These are phyloP conservation scores for Manacus vitellinus DNA, from an alignment of 2,113 vertebrate species.

Conservation along the genomic window DNA sequence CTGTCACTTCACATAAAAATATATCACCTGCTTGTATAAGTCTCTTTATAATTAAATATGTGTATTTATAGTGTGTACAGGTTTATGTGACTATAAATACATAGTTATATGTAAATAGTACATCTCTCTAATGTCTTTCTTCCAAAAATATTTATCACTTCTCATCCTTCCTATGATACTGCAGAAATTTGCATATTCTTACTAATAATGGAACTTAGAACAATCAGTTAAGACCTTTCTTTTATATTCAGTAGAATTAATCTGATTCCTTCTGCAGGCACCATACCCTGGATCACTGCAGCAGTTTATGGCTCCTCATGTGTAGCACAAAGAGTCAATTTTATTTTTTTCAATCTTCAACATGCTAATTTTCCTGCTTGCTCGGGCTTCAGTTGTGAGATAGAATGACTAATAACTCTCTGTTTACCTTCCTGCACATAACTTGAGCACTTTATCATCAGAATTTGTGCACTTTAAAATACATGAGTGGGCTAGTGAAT, in stretches of 20 bases:
- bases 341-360: not conserved
- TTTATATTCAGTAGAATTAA: not conserved
- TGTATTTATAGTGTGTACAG: rapidly evolving
- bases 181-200: not conserved
- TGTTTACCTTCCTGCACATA: not conserved
- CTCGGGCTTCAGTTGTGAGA: not conserved
- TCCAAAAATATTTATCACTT: not conserved
- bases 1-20: not conserved
- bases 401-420: not conserved
- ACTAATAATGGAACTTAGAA: not conserved
- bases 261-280: not conserved
- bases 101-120: not conserved
- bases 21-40: rapidly evolving
- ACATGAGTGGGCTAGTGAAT: not conserved
- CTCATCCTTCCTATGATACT: not conserved
- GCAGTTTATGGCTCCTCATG: not conserved
- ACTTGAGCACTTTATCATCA: not conserved
- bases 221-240: not conserved
- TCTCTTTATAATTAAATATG: not conserved
- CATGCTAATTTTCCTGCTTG: not conserved
- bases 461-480: not conserved
- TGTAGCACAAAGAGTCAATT: not conserved
- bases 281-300: not conserved
- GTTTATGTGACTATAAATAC: not conserved
- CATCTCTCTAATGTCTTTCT: not conserved